Conservation (phyloP, 2,888 invertebrate species). For the Hoplodrina blanda region DNA sequence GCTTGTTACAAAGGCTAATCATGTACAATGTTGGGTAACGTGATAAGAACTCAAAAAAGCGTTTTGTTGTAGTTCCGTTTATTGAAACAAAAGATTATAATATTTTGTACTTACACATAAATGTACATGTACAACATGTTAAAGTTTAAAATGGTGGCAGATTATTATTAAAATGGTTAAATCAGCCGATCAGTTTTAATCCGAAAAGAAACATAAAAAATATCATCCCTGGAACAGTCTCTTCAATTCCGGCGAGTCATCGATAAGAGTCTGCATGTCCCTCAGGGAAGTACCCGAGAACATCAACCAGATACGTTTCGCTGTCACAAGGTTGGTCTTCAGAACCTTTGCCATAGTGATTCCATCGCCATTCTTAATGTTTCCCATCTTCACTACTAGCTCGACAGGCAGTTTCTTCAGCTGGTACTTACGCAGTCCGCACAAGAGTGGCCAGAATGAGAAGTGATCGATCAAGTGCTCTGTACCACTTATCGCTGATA, state of each 20-base stretch:
- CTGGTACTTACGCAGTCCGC: conserved; percentile 74
- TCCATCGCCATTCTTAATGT: conserved; percentile 72
- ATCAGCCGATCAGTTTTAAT: conserved; percentile 50
- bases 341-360: conserved; percentile 68
- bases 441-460: conserved; percentile 73
- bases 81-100: conserved; percentile 28
- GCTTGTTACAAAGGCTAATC: not conserved
- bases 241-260: conserved; percentile 58
- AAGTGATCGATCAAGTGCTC: conserved; percentile 78
- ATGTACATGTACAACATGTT: conserved; percentile 21
- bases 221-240: conserved; percentile 50
- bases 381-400: conserved; percentile 73
- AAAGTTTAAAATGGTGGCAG: conserved; percentile 49
- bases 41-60: conserved; percentile 15
- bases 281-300: conserved; percentile 63
- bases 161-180: conserved; percentile 47
- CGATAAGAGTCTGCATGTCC: conserved; percentile 61
- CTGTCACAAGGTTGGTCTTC: conserved; percentile 58
- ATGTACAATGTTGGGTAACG: not conserved
- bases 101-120: conserved; percentile 22
- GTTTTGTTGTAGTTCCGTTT: conserved; percentile 31
- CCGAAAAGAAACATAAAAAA: not conserved
- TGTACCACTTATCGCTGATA: conserved; percentile 74
- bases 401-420: conserved; percentile 73
- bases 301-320: conserved; percentile 66